Evolutionary conservation across 2,888 invertebrate genomes (phyloP).

Genomic region (Tupiocoris notatus): DNA sequence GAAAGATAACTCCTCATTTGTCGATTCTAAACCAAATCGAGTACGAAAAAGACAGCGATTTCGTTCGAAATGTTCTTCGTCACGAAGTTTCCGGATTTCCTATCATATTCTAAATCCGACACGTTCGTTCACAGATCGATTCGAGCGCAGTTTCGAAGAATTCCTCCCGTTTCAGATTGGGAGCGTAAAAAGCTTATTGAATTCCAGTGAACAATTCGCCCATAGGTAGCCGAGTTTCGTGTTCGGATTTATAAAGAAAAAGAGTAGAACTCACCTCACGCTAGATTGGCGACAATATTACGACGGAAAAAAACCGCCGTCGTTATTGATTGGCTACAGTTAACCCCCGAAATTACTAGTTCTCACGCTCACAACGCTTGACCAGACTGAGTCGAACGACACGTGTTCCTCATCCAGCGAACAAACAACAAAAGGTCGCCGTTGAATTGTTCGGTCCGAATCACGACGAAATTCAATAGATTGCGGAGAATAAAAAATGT

Average conservation of each 20-base stretch:
- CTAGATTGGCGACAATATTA: constrained; percentile 21
- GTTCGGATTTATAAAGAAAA: neutral
- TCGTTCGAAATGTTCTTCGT: no score
- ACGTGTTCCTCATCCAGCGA: constrained; percentile 14
- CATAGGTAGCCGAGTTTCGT: neutral
- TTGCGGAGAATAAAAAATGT: no score
- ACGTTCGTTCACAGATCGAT: neutral
- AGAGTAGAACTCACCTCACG: constrained; percentile 11
- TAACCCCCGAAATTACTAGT: constrained; percentile 21
- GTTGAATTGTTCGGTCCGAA: no score
- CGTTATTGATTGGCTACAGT: constrained; percentile 26
- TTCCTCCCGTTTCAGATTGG: neutral
- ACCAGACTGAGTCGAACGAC: neutral
- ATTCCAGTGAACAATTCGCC: neutral
- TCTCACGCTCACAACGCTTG: constrained; percentile 16
- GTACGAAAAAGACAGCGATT: no score
- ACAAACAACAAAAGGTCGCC: no score
- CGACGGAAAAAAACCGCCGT: neutral
- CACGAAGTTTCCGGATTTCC: no score
- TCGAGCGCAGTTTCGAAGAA: neutral
- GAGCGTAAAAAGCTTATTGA: neutral
- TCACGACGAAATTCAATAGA: neutral
- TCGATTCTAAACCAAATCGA: no score
- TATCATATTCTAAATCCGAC: neutral
- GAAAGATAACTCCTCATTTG: no score